Evolutionary conservation across 2,888 invertebrate genomes (phyloP), one percentile per base, ranked within the genome.

Genomic region (Beris chalybata): DNA sequence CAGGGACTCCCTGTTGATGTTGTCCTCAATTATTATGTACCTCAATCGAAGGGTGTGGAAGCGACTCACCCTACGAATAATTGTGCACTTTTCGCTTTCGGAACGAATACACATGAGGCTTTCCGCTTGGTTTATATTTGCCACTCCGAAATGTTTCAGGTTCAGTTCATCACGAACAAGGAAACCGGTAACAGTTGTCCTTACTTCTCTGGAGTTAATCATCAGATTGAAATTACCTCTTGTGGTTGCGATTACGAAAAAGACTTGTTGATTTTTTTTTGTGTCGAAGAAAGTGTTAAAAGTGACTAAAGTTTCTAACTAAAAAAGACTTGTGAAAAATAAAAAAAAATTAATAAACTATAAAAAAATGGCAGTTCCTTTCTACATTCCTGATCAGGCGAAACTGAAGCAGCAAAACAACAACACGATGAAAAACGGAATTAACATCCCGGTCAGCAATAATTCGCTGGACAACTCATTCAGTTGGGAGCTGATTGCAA

Each of bases 131-230:
- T 69, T 69, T 67, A 69, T 67, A 69, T 65, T 61, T 53, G 50
- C 64, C 54, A 50, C 38, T 43, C 54, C 29, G 32, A 52, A 64
- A 47, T 54, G 59, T 56, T 65, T 66, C 59, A 30, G 56, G 47
- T 54, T 69, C 69, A 69, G 69, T 69, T 67, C 38, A 45, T 67
- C 65, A 61, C 53, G 65, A 61, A 69, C 69, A 56, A 61, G 66
- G 65, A 67, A 63, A 59, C 61, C 59, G 67, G 59, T 53, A 69
- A 61, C 67, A 67, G 54, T 64, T 54, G 57, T 64, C 58, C 50
- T 57, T 38, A 43, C 47, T 68, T 59, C 54, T 50, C 31, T 48
- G 48, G 44, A 48, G 11, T 38, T 53, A 61, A 59, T 13, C 13
- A 13, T 48, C 32, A 13, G 22, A 13, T 32, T 13, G 50, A 29